Conservation (phyloP, 2,113 vertebrate species). For the Anarhynchus alexandrinus region DNA sequence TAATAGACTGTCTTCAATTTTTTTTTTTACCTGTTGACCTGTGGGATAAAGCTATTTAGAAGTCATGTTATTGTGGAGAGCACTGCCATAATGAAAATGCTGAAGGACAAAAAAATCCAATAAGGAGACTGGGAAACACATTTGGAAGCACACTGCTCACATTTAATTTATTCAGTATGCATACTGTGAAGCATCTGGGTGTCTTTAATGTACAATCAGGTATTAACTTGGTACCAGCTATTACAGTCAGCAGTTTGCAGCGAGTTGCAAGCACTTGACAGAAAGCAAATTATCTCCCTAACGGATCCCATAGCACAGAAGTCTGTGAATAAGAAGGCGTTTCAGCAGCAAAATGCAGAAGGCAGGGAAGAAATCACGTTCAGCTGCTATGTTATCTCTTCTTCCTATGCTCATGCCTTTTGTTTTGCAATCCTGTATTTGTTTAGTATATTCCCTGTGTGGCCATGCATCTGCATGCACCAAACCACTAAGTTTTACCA, state of each 20-base stretch:
- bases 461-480: accelerated
- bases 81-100: conserved; percentile 20
- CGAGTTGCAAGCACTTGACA: not conserved
- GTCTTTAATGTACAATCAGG: not conserved
- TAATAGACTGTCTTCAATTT: conserved; percentile 18
- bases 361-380: not conserved
- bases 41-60: conserved; percentile 51
- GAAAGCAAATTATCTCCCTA: not conserved
- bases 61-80: not conserved
- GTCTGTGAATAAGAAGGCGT: not conserved
- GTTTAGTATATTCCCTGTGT: not conserved
- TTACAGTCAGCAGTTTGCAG: not conserved
- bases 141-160: not conserved
- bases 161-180: not conserved
- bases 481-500: not conserved
- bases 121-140: not conserved
- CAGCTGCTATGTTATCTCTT: not conserved
- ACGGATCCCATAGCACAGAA: not conserved
- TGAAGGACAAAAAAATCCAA: conserved; percentile 52
- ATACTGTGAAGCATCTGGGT: not conserved
- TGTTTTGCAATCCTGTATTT: not conserved
- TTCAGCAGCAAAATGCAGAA: not conserved
- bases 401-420: not conserved
- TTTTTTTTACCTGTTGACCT: conserved; percentile 7
- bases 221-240: not conserved